phyloP scores from a whole-genome alignment of 2,797 vertebrate species.

The Odontamblyopus rebecca region DNA sequence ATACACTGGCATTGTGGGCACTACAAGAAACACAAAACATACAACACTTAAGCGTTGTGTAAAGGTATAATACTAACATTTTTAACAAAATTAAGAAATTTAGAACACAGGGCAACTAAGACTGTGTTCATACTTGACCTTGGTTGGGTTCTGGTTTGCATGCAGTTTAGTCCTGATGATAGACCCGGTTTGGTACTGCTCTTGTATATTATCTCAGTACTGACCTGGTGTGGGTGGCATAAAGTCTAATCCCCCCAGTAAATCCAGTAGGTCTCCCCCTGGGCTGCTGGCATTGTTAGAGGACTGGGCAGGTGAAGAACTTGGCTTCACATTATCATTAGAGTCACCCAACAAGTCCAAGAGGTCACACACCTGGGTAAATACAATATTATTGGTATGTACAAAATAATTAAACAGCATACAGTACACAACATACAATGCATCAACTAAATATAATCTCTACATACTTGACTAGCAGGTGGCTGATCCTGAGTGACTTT shows the following conservation, averaged over 20 bases:
- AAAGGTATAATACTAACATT: neutral
- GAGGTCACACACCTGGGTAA: conserved; percentile 80
- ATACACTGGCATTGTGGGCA: conserved; percentile 65
- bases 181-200: too few species aligned
- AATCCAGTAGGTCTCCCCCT: conserved; percentile 76
- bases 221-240: conserved; percentile 52
- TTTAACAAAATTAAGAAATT: neutral
- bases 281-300: conserved; percentile 32
- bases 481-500: conserved; percentile 58
- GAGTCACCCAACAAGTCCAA: conserved; percentile 80
- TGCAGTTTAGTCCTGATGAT: too few species aligned
- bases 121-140: too few species aligned
- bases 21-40: conserved; percentile 31
- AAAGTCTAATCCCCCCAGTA: conserved; percentile 77
- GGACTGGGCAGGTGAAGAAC: conserved; percentile 24
- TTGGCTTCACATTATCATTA: conserved; percentile 56
- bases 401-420: too few species aligned
- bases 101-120: neutral
- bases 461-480: conserved; percentile 70
- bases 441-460: neutral
- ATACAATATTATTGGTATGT: neutral
- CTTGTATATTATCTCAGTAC: conserved; percentile 7
- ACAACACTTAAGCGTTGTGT: neutral
- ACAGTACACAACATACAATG: too few species aligned
- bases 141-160: too few species aligned